Conservation (phyloP, 2,113 vertebrate species). For the Eulemur macaco region DNA sequence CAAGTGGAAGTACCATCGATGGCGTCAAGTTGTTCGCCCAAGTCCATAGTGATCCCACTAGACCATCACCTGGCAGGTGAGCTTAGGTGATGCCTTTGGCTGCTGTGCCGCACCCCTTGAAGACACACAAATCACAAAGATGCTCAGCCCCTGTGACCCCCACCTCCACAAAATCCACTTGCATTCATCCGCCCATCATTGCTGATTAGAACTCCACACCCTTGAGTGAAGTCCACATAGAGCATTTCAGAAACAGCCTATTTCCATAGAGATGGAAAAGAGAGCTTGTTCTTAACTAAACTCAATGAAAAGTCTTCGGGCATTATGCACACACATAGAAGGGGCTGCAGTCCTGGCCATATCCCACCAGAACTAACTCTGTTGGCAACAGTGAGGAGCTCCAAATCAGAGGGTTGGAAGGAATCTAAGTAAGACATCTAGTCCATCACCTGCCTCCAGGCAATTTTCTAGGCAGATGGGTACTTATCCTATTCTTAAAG, state of each 20-base stretch:
- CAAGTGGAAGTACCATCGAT: neutral
- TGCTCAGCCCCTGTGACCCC: neutral
- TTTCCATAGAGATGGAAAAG: neutral
- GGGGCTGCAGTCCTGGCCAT: neutral
- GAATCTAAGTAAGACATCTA: constrained; percentile 59
- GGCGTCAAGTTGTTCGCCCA: neutral
- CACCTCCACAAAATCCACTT: neutral
- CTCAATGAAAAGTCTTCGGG: neutral
- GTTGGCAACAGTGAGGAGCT: constrained; percentile 1
- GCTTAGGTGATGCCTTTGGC: neutral
- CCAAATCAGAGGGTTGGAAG: constrained; percentile 61
- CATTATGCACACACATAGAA: neutral
- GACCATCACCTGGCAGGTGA: neutral
- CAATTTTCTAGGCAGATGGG: constrained; percentile 69
- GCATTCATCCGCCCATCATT: neutral
- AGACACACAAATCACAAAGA: neutral
- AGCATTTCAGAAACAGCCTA: neutral
- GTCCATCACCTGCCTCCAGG: constrained; percentile 70
- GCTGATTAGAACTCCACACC: neutral
- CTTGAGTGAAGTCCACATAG: neutral
- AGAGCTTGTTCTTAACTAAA: constrained; percentile 23
- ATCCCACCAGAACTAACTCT: constrained; percentile 11
- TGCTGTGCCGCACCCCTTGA: neutral
- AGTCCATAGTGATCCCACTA: neutral
- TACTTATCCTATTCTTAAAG: constrained; percentile 72